phyloP scores from a whole-genome alignment of 2,113 vertebrate species.

The Sebastes fasciatus region DNA sequence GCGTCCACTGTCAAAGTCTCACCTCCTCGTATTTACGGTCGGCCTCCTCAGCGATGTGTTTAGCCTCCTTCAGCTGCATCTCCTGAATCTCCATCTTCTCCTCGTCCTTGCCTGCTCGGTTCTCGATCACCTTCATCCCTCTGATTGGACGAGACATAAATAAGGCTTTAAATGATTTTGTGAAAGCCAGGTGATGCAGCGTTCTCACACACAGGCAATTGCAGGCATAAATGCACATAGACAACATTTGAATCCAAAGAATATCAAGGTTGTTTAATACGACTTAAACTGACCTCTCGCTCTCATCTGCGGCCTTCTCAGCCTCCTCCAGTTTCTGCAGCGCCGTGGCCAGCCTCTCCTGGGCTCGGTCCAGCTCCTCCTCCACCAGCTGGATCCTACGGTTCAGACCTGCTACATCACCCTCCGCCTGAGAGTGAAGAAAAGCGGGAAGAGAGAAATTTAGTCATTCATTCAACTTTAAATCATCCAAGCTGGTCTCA shows the following conservation, averaged over 20 bases:
- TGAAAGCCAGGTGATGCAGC: neutral
- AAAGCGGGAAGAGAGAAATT: conserved; percentile 12
- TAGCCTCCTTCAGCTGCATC: conserved; percentile 98
- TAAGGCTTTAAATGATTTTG: neutral
- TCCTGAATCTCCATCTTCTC: conserved; percentile 99
- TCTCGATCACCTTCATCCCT: conserved; percentile 99
- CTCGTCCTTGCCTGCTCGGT: conserved; percentile 97
- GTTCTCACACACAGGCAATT: neutral
- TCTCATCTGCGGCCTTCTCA: conserved; percentile 97
- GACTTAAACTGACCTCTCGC: conserved; percentile 89
- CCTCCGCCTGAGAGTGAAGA: conserved; percentile 88
- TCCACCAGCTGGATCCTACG: conserved; percentile 98
- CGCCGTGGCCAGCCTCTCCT: conserved; percentile 94
- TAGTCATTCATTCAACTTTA: conserved; percentile 46
- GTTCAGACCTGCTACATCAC: conserved; percentile 95
- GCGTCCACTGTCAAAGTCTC: conserved; percentile 13
- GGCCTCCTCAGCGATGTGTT: conserved; percentile 97
- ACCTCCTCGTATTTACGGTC: conserved; percentile 99
- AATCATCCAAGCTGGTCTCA: conserved; percentile 9
- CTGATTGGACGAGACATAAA: conserved; percentile 73
- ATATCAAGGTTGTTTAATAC: neutral
- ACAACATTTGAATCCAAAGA: neutral
- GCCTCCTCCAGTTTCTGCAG: conserved; percentile 98
- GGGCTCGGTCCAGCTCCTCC: conserved; percentile 97
- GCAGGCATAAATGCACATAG: neutral